A percentile compares a stretch with the other conserved stretches of the same genome.
phyloP scores from a whole-genome alignment of 1,140 invertebrate species.

The Drosophila miranda region DNA sequence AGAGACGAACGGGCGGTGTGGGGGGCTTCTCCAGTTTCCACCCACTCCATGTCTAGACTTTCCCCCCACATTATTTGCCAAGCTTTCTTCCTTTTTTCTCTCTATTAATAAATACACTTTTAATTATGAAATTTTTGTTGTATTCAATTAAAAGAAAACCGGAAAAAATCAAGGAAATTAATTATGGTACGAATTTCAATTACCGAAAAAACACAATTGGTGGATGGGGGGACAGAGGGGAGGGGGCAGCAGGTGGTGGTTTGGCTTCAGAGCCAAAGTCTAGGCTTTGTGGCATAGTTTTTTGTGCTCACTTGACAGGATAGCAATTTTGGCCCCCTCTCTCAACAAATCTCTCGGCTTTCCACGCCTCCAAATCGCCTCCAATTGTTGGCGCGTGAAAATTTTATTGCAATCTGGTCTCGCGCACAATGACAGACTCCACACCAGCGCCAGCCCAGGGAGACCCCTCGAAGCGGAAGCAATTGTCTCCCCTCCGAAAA shows the following conservation, averaged over 20 bases:
- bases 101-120: conserved; percentile 23
- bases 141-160: conserved; percentile 30
- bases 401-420: conserved; percentile 38
- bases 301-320: conserved; percentile 50
- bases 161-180: conserved; percentile 34
- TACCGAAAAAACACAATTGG: conserved; percentile 25
- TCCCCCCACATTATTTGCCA: conserved; percentile 4
- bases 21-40: conserved; percentile 7
- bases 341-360: background rate
- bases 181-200: conserved; percentile 62
- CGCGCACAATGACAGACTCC: conserved; percentile 51
- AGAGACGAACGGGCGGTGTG: background rate
- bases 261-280: background rate
- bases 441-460: too few relatives aligned
- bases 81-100: conserved; percentile 5
- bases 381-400: conserved; percentile 60
- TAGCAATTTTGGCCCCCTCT: conserved; percentile 40
- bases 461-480: too few relatives aligned
- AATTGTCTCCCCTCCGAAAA: too few relatives aligned
- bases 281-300: conserved; percentile 14
- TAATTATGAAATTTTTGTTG: conserved; percentile 28
- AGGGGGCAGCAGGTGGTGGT: conserved; percentile 36
- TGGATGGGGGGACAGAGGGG: background rate
- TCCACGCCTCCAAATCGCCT: conserved; percentile 53
- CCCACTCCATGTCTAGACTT: conserved; percentile 32